phyloP scores from a whole-genome alignment of 2,888 invertebrate species.

The Lasioglossum marginatum region DNA sequence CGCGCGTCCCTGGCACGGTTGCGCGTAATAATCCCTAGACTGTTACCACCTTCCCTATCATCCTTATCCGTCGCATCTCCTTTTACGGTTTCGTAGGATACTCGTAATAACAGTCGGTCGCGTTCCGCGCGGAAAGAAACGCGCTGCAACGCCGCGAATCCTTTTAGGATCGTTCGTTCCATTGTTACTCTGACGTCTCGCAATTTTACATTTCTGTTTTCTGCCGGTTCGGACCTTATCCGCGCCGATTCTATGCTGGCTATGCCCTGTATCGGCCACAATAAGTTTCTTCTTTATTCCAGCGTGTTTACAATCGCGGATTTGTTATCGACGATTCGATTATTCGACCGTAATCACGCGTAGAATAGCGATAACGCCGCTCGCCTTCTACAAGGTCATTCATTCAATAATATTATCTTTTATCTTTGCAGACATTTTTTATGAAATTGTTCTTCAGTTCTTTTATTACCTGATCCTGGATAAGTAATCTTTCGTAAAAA shows the following conservation, averaged over 20 bases:
- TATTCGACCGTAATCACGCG: constrained; percentile 31
- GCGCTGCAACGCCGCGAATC: neutral
- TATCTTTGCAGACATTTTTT: neutral
- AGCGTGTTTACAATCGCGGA: constrained; percentile 5
- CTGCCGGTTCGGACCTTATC: neutral
- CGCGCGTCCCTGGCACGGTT: constrained; percentile 62
- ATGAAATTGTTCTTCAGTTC: neutral
- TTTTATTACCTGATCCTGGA: neutral
- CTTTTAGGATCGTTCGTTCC: constrained; percentile 3
- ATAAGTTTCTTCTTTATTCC: neutral
- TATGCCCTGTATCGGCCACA: neutral
- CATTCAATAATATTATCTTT: neutral
- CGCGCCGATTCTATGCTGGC: neutral
- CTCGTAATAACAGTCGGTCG: constrained; percentile 23
- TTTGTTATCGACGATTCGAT: constrained; percentile 24
- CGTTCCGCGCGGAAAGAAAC: neutral
- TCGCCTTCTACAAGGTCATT: constrained; percentile 1
- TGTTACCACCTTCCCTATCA: constrained; percentile 17
- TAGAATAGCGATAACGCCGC: constrained; percentile 25
- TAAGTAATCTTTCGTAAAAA: neutral
- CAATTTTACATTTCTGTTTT: neutral
- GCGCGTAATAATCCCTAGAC: constrained; percentile 41
- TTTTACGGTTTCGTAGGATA: constrained; percentile 32
- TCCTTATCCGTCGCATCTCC: constrained; percentile 22
- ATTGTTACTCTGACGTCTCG: neutral